Base-by-base conservation (phyloP, 1,140 invertebrate species). In the Rhizoglyphus robini region DNA sequence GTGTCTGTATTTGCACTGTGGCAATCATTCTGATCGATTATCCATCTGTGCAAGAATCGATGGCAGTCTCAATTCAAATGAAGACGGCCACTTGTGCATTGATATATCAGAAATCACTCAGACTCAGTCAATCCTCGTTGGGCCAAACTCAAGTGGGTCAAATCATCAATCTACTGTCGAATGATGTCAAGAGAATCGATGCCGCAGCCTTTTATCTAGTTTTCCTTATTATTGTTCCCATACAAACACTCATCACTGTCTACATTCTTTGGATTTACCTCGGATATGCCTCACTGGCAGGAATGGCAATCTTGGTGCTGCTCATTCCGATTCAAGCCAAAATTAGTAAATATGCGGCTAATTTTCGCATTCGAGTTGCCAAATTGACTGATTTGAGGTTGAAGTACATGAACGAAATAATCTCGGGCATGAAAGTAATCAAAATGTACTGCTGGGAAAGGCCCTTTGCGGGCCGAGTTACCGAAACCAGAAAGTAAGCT, bases 131-230 rank as follows among this genome's bases (percentile, higher is more conserved):
- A 68, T 82, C 80, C 1, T 83, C 87, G 5, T 74, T 92, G 32
- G 82, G 82, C 23, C 80, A 87, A 71, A 88, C 86, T 2, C 87
- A 87, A 3, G 81, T 82, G 38, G 90, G 91, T 11, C 86, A 96
- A 77, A 85, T 95, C 73, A 86, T 95, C 15, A 96, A 95, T 76
- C 79, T 96, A 4, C 79, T 96, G 67, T 90, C 90, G 13, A 96
- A 94, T 75, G 91, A 96, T 71, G 79, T 81, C 1, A 78, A 75
- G 63, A 69, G 80, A 68, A 81, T 81, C 73, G 79, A 81, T 70
- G 73, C 73, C 46, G 48, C 51, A 36, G 15, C 30, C n/a, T 4
- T 38, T 4, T 36, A 49, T 59, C 15, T 51, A 2, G 48, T 46
- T n/a, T 69, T 67, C 32, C 5, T 70, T 15, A 38, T 70, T 36